Conservation (phyloP, 1,140 invertebrate species). For the Caenorhabditis tropicalis region DNA sequence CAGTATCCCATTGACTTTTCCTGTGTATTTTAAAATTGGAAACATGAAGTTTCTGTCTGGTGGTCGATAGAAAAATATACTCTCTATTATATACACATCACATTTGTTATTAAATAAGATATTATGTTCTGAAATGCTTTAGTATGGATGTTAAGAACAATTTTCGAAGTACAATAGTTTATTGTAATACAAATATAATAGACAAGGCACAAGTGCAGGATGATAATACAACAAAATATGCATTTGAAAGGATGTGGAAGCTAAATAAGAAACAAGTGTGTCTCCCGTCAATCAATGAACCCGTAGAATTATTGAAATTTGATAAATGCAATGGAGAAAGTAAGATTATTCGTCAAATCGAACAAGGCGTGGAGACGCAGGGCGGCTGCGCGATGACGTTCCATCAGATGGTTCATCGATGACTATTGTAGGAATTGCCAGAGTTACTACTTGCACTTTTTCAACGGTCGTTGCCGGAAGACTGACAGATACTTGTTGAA, state of each 20-base stretch:
- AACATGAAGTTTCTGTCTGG: neutral
- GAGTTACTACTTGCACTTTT: neutral
- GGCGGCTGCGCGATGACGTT: neutral
- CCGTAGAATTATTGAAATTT: neutral
- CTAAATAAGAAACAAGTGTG: neutral
- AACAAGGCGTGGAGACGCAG: conserved; percentile 15
- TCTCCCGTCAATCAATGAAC: neutral
- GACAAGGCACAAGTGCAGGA: neutral
- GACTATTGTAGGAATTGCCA: conserved; percentile 14
- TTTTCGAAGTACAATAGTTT: too few species aligned
- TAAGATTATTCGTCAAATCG: conserved; percentile 8
- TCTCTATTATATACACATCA: too few species aligned
- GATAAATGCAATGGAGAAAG: neutral
- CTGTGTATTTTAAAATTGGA: neutral
- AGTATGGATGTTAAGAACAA: neutral
- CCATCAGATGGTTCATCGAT: conserved; percentile 24
- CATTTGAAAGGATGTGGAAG: neutral
- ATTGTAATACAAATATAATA: neutral
- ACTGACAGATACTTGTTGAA: neutral
- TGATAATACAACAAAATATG: neutral
- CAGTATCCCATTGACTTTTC: neutral
- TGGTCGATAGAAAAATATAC: neutral
- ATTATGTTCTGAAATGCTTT: too few species aligned
- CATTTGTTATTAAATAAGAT: too few species aligned
- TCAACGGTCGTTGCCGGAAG: neutral